These are phyloP conservation scores for Mastacembelus armatus DNA, from an alignment of 2,797 vertebrate genomes.

Conservation along the genomic window DNA sequence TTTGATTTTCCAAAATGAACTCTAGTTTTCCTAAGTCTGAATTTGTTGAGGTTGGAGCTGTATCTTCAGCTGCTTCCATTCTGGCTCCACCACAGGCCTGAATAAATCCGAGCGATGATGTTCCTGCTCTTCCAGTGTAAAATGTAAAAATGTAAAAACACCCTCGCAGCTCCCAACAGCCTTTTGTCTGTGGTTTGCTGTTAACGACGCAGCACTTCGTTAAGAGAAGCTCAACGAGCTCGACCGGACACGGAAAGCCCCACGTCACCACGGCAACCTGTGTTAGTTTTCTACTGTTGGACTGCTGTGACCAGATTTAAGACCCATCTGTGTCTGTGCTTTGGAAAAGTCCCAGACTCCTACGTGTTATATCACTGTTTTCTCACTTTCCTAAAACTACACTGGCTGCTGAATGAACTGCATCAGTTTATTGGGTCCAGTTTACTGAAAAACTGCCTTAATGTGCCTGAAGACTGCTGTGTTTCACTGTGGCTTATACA, in stretches of 20 bases:
- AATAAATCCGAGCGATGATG: neutral
- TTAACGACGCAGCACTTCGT: conserved; percentile 65
- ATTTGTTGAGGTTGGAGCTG: too few species aligned
- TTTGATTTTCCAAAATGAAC: too few species aligned
- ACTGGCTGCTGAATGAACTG: too few species aligned
- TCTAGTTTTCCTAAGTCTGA: too few species aligned
- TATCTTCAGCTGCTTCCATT: neutral
- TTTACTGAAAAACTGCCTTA: conserved; percentile 3
- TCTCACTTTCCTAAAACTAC: conserved; percentile 55
- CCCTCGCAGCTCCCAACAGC: conserved; percentile 25
- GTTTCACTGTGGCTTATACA: neutral
- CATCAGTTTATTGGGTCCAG: conserved; percentile 48
- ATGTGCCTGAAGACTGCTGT: conserved; percentile 10
- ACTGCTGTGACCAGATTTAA: conserved; percentile 35
- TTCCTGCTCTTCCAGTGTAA: neutral
- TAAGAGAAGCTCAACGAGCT: conserved; percentile 39
- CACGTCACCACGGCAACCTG: conserved; percentile 33
- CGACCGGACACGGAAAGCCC: conserved; percentile 44
- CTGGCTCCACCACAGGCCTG: neutral
- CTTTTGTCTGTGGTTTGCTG: conserved; percentile 55
- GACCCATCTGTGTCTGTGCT: conserved; percentile 37
- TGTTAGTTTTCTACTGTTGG: conserved; percentile 54
- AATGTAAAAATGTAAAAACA: conserved; percentile 37
- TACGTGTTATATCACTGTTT: conserved; percentile 31
- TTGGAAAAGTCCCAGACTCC: conserved; percentile 10